Evolutionary conservation across 2,888 invertebrate species (phyloP).

Genomic region (Hermaeophaga mercurialis): DNA sequence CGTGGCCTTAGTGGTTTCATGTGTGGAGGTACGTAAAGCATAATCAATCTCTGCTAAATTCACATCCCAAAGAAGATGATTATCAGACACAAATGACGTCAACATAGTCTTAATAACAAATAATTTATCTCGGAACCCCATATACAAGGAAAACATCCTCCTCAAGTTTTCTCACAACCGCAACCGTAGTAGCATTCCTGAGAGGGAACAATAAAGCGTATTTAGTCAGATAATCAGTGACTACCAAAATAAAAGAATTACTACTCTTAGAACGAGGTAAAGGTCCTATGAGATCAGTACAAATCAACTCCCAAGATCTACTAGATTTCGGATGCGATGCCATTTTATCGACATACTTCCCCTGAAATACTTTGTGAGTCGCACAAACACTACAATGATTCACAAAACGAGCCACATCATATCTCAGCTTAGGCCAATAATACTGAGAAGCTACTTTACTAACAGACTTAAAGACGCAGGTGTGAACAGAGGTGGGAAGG

Average conservation of each 20-base stretch:
- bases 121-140: conserved; percentile 38
- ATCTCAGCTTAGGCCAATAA: conserved; percentile 15
- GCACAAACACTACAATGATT: background rate
- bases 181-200: conserved; percentile 15
- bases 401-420: conserved; percentile 13
- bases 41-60: background rate
- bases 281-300: conserved; percentile 28
- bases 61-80: too few species aligned
- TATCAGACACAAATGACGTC: background rate
- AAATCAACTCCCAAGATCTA: conserved; percentile 25
- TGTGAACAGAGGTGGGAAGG: background rate
- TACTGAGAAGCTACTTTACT: background rate
- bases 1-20: conserved; percentile 15
- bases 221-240: conserved; percentile 23
- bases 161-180: conserved; percentile 12
- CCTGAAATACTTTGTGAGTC: background rate
- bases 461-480: background rate
- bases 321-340: conserved; percentile 10
- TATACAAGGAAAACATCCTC: conserved; percentile 30
- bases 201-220: conserved; percentile 22
- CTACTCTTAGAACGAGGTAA: conserved; percentile 26
- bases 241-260: conserved; percentile 28
- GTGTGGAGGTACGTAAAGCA: conserved; percentile 15
- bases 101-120: conserved; percentile 24
- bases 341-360: conserved; percentile 4